phyloP scores from a whole-genome alignment of 2,888 invertebrate species.

The Oligia fasciuncula region DNA sequence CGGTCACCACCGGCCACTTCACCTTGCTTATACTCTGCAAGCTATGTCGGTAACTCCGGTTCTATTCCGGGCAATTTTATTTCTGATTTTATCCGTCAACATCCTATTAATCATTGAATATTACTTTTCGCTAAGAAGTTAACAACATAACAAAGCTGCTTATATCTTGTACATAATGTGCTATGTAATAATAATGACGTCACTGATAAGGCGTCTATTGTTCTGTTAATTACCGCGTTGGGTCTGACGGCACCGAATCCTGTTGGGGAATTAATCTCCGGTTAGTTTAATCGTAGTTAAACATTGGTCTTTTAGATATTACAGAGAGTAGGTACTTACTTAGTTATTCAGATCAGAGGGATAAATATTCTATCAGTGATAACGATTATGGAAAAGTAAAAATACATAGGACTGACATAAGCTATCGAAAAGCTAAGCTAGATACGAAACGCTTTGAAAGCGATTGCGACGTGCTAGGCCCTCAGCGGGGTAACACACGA shows the following conservation, averaged over 20 bases:
- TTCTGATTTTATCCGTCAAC: not conserved
- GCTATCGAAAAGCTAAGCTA: not conserved
- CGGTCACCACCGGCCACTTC: no score
- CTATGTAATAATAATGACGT: slow-evolving; percentile 37
- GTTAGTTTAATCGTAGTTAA: slow-evolving; percentile 37
- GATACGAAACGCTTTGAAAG: not conserved
- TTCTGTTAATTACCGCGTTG: slow-evolving; percentile 58
- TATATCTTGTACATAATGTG: slow-evolving; percentile 13
- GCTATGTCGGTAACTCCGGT: not conserved
- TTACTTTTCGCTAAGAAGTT: not conserved
- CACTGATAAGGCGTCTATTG: slow-evolving; percentile 59
- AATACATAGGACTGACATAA: not conserved
- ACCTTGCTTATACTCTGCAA: not conserved
- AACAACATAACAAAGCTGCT: slow-evolving; percentile 12
- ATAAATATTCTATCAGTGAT: not conserved
- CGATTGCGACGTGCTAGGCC: not conserved
- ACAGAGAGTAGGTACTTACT: not conserved
- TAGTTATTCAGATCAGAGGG: not conserved
- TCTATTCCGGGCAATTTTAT: not conserved
- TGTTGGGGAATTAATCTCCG: slow-evolving; percentile 43
- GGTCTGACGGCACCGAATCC: slow-evolving; percentile 39
- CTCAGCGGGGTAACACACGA: not conserved
- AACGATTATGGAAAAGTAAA: not conserved
- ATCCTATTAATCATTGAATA: not conserved
- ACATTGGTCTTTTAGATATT: not conserved